These are phyloP conservation scores for Sylvilagus bachmani DNA, from an alignment of 2,113 vertebrate genomes.

Conservation along the genomic window DNA sequence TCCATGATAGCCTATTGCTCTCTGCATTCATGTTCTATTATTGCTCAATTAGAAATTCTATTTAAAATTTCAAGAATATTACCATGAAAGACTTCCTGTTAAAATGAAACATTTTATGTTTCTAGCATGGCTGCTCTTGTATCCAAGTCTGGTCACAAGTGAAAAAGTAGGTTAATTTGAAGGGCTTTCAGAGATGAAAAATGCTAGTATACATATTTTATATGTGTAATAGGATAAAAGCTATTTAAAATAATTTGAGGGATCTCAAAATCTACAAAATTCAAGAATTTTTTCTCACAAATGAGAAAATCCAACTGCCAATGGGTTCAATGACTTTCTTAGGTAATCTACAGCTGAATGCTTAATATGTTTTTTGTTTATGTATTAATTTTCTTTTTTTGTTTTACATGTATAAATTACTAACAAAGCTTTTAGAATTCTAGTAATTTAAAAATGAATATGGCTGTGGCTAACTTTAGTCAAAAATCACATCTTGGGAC, in stretches of 20 bases:
- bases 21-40: background rate
- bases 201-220: background rate
- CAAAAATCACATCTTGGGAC: background rate
- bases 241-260: background rate
- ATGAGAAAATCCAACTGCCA: background rate
- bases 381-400: background rate
- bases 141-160: background rate
- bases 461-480: background rate
- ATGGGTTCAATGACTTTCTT: background rate
- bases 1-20: background rate
- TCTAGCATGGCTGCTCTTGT: background rate
- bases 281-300: background rate
- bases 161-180: background rate
- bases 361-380: background rate
- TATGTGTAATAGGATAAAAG: background rate
- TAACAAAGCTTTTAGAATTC: background rate
- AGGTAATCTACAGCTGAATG: background rate
- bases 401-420: background rate
- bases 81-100: background rate
- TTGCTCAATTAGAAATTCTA: background rate
- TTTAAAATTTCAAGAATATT: background rate
- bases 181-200: background rate
- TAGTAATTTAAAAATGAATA: background rate
- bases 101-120: conserved; percentile 21
- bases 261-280: background rate